Evolutionary conservation across 2,113 vertebrate genomes (phyloP).

Genomic region (Campylorhamphus procurvoides): DNA sequence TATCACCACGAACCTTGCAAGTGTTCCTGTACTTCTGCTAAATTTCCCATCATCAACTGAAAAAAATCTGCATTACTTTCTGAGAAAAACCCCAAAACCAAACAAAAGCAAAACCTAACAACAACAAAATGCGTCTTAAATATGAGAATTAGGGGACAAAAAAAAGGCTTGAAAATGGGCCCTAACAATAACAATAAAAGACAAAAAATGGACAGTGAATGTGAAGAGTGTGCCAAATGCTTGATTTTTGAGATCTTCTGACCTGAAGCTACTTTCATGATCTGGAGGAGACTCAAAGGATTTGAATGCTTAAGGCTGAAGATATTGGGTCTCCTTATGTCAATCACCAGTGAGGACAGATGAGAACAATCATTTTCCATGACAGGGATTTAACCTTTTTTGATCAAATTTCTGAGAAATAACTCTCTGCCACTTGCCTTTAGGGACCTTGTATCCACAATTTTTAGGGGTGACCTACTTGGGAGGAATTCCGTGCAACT

Average conservation of each 20-base stretch:
- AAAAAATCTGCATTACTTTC: background rate
- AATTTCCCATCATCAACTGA: background rate
- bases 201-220: background rate
- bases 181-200: background rate
- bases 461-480: slow-evolving; percentile 17
- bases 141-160: background rate
- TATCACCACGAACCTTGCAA: background rate
- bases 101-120: background rate
- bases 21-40: background rate
- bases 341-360: background rate
- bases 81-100: background rate
- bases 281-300: background rate
- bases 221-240: background rate
- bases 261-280: background rate
- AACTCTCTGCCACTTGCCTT: background rate
- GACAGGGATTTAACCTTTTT: background rate
- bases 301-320: background rate
- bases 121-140: no score
- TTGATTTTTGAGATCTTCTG: background rate
- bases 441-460: background rate
- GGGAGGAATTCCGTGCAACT: slow-evolving; percentile 20
- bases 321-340: background rate
- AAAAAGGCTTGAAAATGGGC: background rate
- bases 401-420: slow-evolving; percentile 31
- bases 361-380: background rate